phyloP scores from a whole-genome alignment of 2,113 vertebrate species.

The Phylloscopus trochilus region DNA sequence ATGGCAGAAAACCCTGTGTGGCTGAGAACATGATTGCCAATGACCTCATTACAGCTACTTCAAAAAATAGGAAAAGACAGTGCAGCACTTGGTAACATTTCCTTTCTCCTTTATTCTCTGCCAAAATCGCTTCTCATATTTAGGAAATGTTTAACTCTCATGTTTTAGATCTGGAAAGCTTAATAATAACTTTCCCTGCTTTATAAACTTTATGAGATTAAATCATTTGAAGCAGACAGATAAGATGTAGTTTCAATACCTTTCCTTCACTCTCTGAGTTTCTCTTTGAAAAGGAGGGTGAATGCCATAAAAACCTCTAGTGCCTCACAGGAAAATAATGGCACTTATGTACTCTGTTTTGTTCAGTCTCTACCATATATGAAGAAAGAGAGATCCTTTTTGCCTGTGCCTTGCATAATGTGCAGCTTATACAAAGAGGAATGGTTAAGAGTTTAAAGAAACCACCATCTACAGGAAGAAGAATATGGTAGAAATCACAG shows the following conservation, averaged over 20 bases:
- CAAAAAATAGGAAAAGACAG: background rate
- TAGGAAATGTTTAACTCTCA: background rate
- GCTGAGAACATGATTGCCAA: background rate
- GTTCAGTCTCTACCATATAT: background rate
- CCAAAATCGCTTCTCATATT: background rate
- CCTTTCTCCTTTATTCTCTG: background rate
- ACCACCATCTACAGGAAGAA: background rate
- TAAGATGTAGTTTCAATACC: background rate
- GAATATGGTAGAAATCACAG: background rate
- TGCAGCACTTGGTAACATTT: background rate
- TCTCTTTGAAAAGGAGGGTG: background rate
- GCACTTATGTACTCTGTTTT: background rate
- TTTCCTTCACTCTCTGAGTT: background rate
- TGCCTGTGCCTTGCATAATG: background rate
- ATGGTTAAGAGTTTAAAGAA: background rate
- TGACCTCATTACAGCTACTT: background rate
- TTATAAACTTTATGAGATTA: background rate
- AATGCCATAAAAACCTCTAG: background rate
- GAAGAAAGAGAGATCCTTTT: background rate
- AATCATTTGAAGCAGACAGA: background rate
- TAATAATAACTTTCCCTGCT: background rate
- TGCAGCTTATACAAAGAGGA: background rate
- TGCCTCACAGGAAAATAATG: background rate
- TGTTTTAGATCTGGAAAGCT: background rate
- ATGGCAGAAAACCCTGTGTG: background rate